Evolutionary conservation across 2,797 vertebrate species (phyloP).

Genomic region (Onychomys arenicola): DNA sequence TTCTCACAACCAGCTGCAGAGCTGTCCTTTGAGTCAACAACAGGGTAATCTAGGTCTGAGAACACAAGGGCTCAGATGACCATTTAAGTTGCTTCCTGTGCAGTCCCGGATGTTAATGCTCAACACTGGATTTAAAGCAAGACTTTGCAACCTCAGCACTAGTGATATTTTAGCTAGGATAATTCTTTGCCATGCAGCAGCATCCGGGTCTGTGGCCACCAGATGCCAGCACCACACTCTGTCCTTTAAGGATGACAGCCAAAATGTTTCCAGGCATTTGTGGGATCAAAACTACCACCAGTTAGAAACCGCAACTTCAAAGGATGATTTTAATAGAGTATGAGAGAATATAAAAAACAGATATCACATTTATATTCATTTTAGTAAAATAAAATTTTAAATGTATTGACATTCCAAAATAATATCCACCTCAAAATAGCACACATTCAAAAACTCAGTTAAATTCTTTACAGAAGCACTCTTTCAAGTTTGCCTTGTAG

Average conservation of each 20-base stretch:
- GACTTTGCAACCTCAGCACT: not conserved
- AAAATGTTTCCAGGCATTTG: not conserved
- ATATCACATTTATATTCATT: not conserved
- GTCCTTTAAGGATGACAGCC: not conserved
- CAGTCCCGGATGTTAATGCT: not conserved
- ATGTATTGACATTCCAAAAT: not conserved
- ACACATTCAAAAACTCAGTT: not conserved
- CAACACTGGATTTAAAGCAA: not conserved
- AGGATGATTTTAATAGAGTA: not conserved
- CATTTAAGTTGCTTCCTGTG: not conserved
- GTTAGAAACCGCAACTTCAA: not conserved
- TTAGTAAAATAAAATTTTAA: slow-evolving; percentile 27
- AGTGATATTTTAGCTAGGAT: not conserved
- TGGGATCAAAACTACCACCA: not conserved
- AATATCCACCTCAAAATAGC: not conserved
- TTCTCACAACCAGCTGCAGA: not conserved
- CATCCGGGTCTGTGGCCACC: not conserved
- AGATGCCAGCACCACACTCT: not conserved
- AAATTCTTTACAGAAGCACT: not conserved
- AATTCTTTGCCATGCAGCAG: not conserved
- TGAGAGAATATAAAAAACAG: not conserved
- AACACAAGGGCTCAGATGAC: not conserved
- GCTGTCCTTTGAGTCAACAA: slow-evolving; percentile 2
- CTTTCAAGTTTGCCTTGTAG: not conserved
- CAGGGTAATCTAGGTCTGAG: not conserved